These are phyloP conservation scores for Stegastes partitus DNA, from an alignment of 2,113 vertebrate species.

Conservation along the genomic window DNA sequence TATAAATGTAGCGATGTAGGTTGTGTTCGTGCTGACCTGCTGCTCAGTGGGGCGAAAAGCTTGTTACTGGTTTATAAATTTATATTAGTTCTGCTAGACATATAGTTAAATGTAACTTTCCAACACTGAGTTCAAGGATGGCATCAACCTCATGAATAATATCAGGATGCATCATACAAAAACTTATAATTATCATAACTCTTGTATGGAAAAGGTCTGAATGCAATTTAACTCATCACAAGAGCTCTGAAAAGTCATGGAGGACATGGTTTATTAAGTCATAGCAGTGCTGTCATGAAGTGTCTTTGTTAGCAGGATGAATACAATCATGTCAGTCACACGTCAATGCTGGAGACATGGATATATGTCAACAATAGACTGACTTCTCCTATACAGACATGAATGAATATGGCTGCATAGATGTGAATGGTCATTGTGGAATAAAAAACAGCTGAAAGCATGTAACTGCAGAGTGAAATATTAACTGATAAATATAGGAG, in stretches of 20 bases:
- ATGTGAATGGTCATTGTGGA: not conserved
- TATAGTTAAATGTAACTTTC: not conserved
- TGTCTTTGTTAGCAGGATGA: conserved; percentile 47
- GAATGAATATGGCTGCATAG: conserved; percentile 13
- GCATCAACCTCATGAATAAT: conserved; percentile 1
- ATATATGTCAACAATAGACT: conserved; percentile 23
- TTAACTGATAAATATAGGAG: conserved; percentile 6
- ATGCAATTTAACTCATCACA: conserved; percentile 24
- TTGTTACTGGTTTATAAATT: too few relatives aligned
- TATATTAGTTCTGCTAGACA: too few relatives aligned
- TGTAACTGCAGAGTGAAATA: not conserved
- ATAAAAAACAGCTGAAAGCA: conserved; percentile 8
- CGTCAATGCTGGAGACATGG: conserved; percentile 29
- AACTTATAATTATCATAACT: not conserved
- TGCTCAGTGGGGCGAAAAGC: too few relatives aligned
- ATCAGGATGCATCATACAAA: too few relatives aligned
- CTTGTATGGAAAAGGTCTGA: conserved; percentile 2
- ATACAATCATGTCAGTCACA: conserved; percentile 47
- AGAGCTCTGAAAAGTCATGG: conserved; percentile 13
- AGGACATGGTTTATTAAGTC: conserved; percentile 24
- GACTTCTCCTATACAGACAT: conserved; percentile 32
- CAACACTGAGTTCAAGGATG: not conserved
- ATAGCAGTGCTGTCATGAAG: conserved; percentile 28
- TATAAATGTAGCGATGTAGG: too few relatives aligned
- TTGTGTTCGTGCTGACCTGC: too few relatives aligned